phyloP scores from a whole-genome alignment of 2,888 invertebrate species.

The Rhagonycha lutea region DNA sequence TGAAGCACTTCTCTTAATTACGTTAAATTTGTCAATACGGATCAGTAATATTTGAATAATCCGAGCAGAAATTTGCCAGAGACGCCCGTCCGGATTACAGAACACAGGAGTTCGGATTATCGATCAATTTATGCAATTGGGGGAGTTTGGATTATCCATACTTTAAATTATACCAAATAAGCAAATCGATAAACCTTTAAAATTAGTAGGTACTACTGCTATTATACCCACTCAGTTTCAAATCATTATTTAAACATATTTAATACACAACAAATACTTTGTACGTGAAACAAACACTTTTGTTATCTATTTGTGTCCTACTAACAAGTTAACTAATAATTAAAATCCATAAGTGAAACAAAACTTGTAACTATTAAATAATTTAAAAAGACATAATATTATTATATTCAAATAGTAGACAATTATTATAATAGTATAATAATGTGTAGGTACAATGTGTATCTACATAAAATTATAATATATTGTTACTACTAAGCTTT shows the following conservation, averaged over 20 bases:
- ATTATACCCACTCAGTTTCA: neutral
- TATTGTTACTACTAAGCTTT: too few species aligned
- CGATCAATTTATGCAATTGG: too few species aligned
- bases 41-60: too few species aligned
- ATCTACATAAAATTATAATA: neutral
- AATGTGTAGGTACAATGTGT: neutral
- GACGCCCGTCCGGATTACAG: too few species aligned
- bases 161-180: neutral
- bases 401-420: neutral
- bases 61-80: too few species aligned
- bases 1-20: too few species aligned
- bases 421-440: neutral
- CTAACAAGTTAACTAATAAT: constrained; percentile 3
- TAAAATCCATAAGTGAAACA: neutral
- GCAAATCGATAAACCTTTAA: neutral
- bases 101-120: too few species aligned
- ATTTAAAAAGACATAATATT: neutral
- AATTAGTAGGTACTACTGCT: neutral
- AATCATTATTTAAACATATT: neutral
- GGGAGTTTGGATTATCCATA: too few species aligned
- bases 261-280: neutral
- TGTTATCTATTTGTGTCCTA: constrained; percentile 15
- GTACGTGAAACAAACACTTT: constrained; percentile 10
- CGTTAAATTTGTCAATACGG: too few species aligned
- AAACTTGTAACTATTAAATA: neutral